These are phyloP conservation scores for Lichenostomus cassidix DNA, from an alignment of 2,113 vertebrate genomes.

Conservation along the genomic window DNA sequence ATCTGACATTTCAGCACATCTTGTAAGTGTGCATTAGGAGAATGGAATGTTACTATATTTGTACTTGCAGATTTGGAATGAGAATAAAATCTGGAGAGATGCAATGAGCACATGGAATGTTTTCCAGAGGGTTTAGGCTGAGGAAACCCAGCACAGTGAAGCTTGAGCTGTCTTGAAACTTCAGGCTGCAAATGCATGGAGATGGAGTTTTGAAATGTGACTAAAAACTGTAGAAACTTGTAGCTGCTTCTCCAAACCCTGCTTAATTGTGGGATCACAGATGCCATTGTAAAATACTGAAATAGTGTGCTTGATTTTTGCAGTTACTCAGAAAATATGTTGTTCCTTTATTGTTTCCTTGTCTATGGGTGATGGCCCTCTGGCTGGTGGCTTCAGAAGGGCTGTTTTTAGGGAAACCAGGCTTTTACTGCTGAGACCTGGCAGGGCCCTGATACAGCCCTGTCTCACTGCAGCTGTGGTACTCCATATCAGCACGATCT, in stretches of 20 bases:
- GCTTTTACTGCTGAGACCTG: background rate
- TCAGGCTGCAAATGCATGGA: background rate
- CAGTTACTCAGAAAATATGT: background rate
- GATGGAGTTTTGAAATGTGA: background rate
- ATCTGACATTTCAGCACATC: constrained; percentile 41
- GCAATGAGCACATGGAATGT: background rate
- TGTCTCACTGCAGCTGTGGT: background rate
- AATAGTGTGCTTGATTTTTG: background rate
- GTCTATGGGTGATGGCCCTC: background rate
- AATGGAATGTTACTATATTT: constrained; percentile 49
- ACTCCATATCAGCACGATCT: accelerated
- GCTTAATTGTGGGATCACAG: background rate
- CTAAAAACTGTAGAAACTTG: background rate
- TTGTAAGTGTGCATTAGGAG: background rate
- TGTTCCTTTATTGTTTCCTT: background rate
- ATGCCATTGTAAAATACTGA: background rate
- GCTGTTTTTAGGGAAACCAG: background rate
- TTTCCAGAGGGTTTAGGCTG: background rate
- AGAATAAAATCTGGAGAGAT: constrained; percentile 31
- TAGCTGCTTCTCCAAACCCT: background rate
- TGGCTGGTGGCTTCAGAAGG: background rate
- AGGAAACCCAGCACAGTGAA: background rate
- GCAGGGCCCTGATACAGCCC: background rate
- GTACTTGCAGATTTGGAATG: constrained; percentile 30
- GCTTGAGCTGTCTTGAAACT: background rate